Conservation (phyloP, 2,797 vertebrate genomes). For the Mormyrus proboscirostris region DNA sequence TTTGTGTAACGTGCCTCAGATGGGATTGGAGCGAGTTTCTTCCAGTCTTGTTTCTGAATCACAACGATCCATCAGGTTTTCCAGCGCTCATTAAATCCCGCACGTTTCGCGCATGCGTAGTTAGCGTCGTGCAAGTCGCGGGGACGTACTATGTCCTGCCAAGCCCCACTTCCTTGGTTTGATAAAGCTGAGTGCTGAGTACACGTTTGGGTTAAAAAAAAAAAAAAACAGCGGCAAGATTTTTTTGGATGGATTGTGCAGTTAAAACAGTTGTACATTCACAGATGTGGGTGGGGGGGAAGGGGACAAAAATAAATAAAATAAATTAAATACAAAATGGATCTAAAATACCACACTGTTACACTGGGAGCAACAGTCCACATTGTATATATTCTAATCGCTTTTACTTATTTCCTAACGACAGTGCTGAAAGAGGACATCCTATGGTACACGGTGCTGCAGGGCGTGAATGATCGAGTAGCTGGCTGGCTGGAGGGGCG, state of each 20-base stretch:
- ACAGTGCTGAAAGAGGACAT: constrained; percentile 26
- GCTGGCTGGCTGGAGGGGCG: constrained; percentile 11
- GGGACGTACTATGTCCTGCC: not conserved
- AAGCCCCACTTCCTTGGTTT: not conserved
- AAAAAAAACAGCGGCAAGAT: not conserved
- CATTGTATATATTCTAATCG: constrained; percentile 30
- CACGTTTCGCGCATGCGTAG: not conserved
- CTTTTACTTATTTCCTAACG: constrained; percentile 17
- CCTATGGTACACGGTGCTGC: constrained; percentile 29
- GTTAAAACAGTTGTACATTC: constrained; percentile 35
- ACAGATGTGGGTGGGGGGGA: constrained; percentile 46
- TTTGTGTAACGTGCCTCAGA: not conserved
- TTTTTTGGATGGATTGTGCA: constrained; percentile 14
- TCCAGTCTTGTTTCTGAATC: not conserved
- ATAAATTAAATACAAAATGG: constrained; percentile 55
- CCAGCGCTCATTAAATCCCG: not conserved
- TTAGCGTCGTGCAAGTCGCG: not conserved
- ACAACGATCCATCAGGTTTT: not conserved
- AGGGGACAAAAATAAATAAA: constrained; percentile 49
- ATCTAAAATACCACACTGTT: constrained; percentile 29
- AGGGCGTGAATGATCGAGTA: not conserved
- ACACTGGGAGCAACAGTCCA: constrained; percentile 32
- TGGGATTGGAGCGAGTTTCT: not conserved
- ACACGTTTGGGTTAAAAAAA: not conserved
- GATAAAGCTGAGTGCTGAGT: not conserved